A percentile compares a stretch with the other conserved stretches of the same genome.
Evolutionary conservation across 2,113 vertebrate species (phyloP).

Genomic region (Oryzias javanicus): DNA sequence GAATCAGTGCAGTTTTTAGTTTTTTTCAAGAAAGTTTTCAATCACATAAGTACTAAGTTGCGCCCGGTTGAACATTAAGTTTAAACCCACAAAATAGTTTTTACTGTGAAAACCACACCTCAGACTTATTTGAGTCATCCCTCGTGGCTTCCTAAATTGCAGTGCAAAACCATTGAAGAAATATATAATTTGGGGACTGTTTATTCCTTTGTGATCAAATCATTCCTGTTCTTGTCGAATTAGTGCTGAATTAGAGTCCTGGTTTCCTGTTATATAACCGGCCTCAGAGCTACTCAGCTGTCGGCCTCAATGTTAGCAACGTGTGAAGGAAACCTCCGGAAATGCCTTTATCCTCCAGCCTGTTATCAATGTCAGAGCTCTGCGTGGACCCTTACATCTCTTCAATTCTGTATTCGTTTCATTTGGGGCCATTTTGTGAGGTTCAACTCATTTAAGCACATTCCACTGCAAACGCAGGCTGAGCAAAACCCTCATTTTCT

Average conservation of each 20-base stretch:
- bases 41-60: too few species aligned
- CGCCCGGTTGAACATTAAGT: too few species aligned
- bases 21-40: too few species aligned
- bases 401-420: slow-evolving; percentile 25
- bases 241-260: slow-evolving; percentile 1
- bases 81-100: too few species aligned
- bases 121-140: too few species aligned
- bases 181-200: not conserved
- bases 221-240: not conserved
- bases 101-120: too few species aligned
- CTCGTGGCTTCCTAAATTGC: too few species aligned
- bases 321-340: slow-evolving; percentile 51
- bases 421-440: not conserved
- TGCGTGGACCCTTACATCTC: slow-evolving; percentile 15
- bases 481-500: slow-evolving; percentile 20
- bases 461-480: slow-evolving; percentile 49
- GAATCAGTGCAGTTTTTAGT: too few species aligned
- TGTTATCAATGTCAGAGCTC: slow-evolving; percentile 45
- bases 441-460: slow-evolving; percentile 31
- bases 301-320: slow-evolving; percentile 47
- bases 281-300: slow-evolving; percentile 40
- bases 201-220: not conserved
- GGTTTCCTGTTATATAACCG: slow-evolving; percentile 39
- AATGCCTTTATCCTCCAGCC: slow-evolving; percentile 38
- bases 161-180: not conserved